These are phyloP conservation scores for Catagonus wagneri DNA, from an alignment of 2,113 vertebrate species.

Conservation along the genomic window DNA sequence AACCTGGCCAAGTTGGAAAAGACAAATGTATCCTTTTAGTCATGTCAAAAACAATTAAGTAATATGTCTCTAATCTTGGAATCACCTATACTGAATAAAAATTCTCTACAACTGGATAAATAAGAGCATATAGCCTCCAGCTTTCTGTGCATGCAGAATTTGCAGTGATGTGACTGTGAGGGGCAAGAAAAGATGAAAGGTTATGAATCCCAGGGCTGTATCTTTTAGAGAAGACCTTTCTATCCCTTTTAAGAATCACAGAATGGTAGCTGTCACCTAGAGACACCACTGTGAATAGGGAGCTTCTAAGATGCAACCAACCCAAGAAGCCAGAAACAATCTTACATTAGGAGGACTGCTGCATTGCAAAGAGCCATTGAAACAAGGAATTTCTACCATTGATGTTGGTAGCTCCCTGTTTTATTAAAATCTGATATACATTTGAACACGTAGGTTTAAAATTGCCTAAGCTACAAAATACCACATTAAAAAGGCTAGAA, in stretches of 20 bases:
- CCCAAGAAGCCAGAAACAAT: background rate
- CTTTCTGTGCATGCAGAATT: background rate
- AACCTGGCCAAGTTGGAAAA: background rate
- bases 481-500: background rate
- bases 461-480: background rate
- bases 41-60: background rate
- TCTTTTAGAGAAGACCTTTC: background rate
- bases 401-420: background rate
- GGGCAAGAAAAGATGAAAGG: background rate
- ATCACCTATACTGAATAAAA: background rate
- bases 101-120: background rate
- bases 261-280: background rate
- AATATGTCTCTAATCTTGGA: background rate
- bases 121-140: background rate
- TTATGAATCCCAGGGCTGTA: background rate
- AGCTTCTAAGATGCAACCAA: background rate
- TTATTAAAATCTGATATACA: background rate
- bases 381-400: background rate
- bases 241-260: background rate
- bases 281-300: background rate
- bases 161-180: background rate
- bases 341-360: background rate
- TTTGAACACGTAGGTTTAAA: background rate
- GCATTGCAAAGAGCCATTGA: background rate
- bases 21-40: background rate